Evolutionary conservation across 1,140 invertebrate species (phyloP).

Genomic region (Leptinotarsa lineolata): DNA sequence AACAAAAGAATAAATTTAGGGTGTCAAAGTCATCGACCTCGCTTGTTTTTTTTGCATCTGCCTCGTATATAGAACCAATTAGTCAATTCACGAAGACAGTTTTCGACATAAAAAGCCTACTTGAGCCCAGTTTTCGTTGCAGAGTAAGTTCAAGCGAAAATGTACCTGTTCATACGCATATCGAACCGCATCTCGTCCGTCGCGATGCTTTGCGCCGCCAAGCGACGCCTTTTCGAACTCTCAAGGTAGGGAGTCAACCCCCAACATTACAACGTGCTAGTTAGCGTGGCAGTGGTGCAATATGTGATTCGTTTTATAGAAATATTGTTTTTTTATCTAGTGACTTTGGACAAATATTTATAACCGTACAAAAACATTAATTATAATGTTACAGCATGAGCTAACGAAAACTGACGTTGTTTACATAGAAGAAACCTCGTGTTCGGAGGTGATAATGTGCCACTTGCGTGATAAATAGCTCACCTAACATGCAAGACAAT

Average conservation of each 20-base stretch:
- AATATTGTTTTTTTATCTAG: background rate
- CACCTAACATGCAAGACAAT: constrained; percentile 44
- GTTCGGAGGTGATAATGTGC: constrained; percentile 7
- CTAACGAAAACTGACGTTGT: background rate
- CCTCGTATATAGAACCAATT: background rate
- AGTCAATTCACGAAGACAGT: background rate
- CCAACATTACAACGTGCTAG: constrained; percentile 52
- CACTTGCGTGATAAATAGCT: background rate
- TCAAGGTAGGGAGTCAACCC: constrained; percentile 53
- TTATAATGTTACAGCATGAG: background rate
- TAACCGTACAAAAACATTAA: background rate
- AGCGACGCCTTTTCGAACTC: constrained; percentile 45
- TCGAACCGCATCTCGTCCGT: constrained; percentile 40
- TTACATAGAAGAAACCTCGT: constrained; percentile 7
- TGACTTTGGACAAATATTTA: background rate
- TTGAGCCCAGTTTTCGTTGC: constrained; percentile 1
- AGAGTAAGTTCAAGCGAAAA: constrained; percentile 6
- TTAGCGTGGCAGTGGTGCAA: constrained; percentile 43
- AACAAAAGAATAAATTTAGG: constrained; percentile 13
- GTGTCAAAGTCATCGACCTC: constrained; percentile 4
- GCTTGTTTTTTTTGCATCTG: background rate
- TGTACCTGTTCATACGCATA: constrained; percentile 37
- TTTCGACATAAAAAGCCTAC: background rate
- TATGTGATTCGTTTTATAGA: constrained; percentile 16
- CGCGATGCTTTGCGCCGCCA: constrained; percentile 50